These are phyloP conservation scores for Tamias sibiricus DNA, from an alignment of 2,113 vertebrate species.

Conservation along the genomic window DNA sequence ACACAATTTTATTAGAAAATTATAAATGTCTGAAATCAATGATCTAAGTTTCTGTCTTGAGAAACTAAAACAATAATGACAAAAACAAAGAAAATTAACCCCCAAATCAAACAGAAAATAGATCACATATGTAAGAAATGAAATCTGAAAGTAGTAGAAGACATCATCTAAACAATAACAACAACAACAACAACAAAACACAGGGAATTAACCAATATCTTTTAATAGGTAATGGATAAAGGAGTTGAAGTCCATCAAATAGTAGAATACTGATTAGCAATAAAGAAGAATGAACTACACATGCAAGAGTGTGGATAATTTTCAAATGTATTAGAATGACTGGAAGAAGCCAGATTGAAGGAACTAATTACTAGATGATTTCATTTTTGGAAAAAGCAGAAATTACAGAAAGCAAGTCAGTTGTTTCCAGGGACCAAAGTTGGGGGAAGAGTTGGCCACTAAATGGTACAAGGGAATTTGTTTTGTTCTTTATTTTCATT, in stretches of 20 bases:
- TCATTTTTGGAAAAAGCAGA: background rate
- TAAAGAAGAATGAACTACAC: background rate
- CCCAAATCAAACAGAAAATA: background rate
- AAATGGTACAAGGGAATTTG: background rate
- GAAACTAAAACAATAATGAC: background rate
- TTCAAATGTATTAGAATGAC: background rate
- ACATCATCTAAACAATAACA: background rate
- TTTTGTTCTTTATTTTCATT: background rate
- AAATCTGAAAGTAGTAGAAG: conserved; percentile 4
- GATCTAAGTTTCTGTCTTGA: background rate
- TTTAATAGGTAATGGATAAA: background rate
- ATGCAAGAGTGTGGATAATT: background rate
- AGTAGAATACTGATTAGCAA: background rate
- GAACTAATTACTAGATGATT: background rate
- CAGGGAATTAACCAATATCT: background rate
- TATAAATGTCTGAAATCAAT: conserved; percentile 28
- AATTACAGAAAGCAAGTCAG: background rate
- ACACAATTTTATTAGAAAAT: background rate
- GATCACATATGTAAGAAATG: background rate
- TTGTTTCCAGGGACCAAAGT: background rate
- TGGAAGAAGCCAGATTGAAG: background rate
- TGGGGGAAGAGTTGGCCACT: background rate
- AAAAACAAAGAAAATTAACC: background rate
- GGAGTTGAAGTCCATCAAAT: background rate
- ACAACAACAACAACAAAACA: background rate